These are phyloP conservation scores for Carduelis carduelis DNA, from an alignment of 2,797 vertebrate species.

Conservation along the genomic window DNA sequence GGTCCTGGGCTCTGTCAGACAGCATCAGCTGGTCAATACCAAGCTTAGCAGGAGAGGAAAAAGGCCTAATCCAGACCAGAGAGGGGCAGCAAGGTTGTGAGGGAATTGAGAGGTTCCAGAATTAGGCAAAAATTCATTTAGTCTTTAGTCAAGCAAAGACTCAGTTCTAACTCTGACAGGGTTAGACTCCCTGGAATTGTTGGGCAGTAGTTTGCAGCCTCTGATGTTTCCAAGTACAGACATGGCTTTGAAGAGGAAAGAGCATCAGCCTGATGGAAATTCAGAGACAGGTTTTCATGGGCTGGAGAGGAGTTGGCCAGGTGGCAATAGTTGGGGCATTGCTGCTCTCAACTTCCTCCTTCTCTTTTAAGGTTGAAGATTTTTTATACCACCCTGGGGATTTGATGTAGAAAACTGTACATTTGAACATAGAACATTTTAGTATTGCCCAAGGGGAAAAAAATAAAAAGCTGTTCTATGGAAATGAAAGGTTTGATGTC, in stretches of 20 bases:
- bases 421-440: not conserved
- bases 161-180: not conserved
- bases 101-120: not conserved
- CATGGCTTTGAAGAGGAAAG: not conserved
- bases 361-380: not conserved
- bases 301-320: not conserved
- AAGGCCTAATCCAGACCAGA: not conserved
- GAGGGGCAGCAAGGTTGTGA: not conserved
- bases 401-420: not conserved
- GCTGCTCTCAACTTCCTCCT: not conserved
- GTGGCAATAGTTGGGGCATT: not conserved
- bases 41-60: not conserved
- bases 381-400: not conserved
- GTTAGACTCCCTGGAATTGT: not conserved
- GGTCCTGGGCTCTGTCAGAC: not conserved
- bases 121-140: not conserved
- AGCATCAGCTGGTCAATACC: not conserved
- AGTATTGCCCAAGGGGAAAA: not conserved
- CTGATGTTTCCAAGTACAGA: not conserved
- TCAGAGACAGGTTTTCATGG: not conserved
- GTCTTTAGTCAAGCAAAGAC: not conserved
- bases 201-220: not conserved
- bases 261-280: not conserved
- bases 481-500: not conserved
- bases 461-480: not conserved